Conservation (phyloP, 2,113 vertebrate species). For the Setophaga coronata region DNA sequence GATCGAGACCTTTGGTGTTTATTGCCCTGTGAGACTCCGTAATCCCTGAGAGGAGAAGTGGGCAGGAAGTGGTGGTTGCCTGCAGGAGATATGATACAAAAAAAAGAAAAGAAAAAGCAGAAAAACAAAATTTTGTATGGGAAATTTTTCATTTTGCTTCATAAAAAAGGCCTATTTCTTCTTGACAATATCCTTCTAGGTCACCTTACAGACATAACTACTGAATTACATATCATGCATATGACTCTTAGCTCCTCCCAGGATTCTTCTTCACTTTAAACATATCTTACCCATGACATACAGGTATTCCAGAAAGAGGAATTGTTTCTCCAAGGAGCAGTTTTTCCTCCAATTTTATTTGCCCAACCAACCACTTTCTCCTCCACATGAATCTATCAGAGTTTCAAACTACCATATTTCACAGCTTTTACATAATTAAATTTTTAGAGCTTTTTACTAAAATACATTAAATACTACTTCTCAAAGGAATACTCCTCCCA, state of each 20-base stretch:
- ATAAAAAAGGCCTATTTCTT: rapidly evolving
- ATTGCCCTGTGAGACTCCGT: conserved; percentile 45
- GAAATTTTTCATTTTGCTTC: not conserved
- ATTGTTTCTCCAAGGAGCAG: not conserved
- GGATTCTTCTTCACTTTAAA: not conserved
- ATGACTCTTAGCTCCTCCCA: not conserved
- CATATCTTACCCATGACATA: not conserved
- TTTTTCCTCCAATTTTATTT: not conserved
- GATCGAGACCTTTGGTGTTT: conserved; percentile 80
- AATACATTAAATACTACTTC: not conserved
- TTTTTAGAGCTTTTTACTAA: not conserved
- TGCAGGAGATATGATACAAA: conserved; percentile 60
- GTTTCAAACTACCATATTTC: not conserved
- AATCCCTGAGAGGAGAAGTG: conserved; percentile 86
- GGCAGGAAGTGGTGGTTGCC: conserved; percentile 77
- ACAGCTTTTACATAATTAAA: not conserved
- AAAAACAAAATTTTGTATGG: not conserved
- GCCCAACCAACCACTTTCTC: not conserved
- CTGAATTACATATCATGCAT: not conserved
- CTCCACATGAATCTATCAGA: not conserved
- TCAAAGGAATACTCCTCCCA: not conserved
- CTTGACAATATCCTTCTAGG: not conserved
- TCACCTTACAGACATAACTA: not conserved
- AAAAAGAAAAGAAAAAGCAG: not conserved
- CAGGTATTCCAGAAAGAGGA: not conserved